A percentile compares a stretch with the other conserved stretches of the same genome.
Conservation (phyloP, 2,888 invertebrate genomes). For the Prosapia bicincta region DNA sequence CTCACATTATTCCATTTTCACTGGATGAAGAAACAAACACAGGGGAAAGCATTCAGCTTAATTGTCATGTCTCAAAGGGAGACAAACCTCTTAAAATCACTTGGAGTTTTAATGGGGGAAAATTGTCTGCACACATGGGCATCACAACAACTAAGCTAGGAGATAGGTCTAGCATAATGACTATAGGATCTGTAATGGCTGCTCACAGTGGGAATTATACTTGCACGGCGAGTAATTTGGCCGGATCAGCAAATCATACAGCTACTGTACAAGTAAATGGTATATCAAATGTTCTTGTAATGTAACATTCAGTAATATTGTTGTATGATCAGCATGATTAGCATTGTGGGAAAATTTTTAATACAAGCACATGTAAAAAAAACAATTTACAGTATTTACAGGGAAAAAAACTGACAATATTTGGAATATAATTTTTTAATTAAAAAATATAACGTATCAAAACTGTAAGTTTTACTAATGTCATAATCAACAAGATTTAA, state of each 20-base stretch:
- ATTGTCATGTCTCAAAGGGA: constrained; percentile 66
- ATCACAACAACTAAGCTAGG: constrained; percentile 43
- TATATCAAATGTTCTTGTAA: constrained; percentile 13
- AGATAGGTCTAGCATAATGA: constrained; percentile 43
- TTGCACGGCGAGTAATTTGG: constrained; percentile 46
- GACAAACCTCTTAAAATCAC: constrained; percentile 57
- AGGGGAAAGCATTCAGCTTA: constrained; percentile 63
- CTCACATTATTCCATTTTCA: constrained; percentile 61
- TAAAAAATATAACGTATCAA: too few species aligned
- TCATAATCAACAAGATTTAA: too few species aligned
- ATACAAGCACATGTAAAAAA: too few species aligned
- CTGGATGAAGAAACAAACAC: constrained; percentile 64
- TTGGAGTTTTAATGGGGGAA: constrained; percentile 63
- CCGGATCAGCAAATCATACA: constrained; percentile 45
- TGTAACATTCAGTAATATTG: not conserved
- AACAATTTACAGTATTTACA: too few species aligned
- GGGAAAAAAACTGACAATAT: too few species aligned
- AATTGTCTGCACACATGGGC: constrained; percentile 44
- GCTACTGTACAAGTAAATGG: constrained; percentile 47
- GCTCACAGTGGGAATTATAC: constrained; percentile 48
- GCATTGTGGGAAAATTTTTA: too few species aligned
- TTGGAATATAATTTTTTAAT: too few species aligned
- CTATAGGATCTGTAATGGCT: constrained; percentile 43
- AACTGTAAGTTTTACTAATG: too few species aligned
- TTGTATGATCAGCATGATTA: too few species aligned